Percentiles rank a stretch among this genome's conserved stretches.
phyloP scores from a whole-genome alignment of 2,113 vertebrate genomes.

The Struthio camelus region DNA sequence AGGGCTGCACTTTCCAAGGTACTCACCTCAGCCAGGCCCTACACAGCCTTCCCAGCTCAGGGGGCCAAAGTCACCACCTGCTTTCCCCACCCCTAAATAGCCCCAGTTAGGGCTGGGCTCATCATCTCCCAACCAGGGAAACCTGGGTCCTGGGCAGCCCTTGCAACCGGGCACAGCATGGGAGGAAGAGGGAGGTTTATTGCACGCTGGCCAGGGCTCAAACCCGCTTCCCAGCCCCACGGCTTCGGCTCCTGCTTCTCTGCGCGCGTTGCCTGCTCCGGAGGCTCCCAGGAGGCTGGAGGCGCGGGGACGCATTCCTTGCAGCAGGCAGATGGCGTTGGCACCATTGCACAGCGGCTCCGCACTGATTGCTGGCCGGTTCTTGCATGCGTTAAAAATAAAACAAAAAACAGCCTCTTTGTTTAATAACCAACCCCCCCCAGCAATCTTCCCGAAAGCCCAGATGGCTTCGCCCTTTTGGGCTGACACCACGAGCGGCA shows the following conservation, averaged over 20 bases:
- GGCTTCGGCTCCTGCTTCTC: background rate
- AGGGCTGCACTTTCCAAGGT: no score
- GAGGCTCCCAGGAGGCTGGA: background rate
- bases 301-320: background rate
- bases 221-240: background rate
- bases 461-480: slow-evolving; percentile 36
- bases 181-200: rapidly evolving
- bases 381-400: slow-evolving; percentile 18
- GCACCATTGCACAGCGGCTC: background rate
- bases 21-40: no score
- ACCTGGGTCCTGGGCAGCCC: background rate
- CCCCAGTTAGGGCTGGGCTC: background rate
- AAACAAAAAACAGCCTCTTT: background rate
- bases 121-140: background rate
- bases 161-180: rapidly evolving
- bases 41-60: background rate
- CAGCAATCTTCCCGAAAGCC: background rate
- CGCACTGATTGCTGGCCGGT: background rate
- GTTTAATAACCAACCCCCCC: slow-evolving; percentile 29
- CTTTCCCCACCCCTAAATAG: background rate
- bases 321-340: slow-evolving; percentile 50
- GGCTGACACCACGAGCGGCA: background rate
- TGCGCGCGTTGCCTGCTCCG: no score
- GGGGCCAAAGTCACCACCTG: rapidly evolving
- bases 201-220: rapidly evolving